Evolutionary conservation across 2,113 vertebrate genomes (phyloP), one percentile per base, ranked within the genome.

Genomic region (Chaenogobius annularis): DNA sequence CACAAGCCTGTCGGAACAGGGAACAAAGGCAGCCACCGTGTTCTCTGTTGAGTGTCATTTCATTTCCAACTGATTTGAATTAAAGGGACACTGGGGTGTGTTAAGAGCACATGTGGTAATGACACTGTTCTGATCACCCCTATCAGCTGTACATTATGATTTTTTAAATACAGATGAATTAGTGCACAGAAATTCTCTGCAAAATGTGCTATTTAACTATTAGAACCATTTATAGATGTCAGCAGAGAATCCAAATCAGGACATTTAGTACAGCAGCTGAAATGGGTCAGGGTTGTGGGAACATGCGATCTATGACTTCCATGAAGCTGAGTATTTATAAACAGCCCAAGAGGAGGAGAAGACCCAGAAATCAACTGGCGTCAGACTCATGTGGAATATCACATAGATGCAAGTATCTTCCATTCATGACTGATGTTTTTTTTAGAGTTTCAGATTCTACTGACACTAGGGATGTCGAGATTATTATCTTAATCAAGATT

Each of bases 281-380:
- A 93, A 83, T 93, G 87, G 92, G 92, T 92, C 91, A 93, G 92
- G 90, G 90, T 91, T 90, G 85, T 92, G 85, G 84, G 85, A 91
- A 90, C 87, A 89, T 82, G 83, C 83, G 85, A 90, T 89, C 79
- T 82, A 83, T 89, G 90, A 88, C 90, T 87, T 86, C 87, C 83
- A 89, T 82, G 74, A 78, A 79, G 82, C 70, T 78, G 89, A 88
- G 86, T 93, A 93, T 93, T 93, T 92, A 91, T 92, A 92, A 91
- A 91, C 83, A 85, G 80, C 84, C 85, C 88, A 82, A 81, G 61
- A 84, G 83, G 85, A 84, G 77, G 70, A 80, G 79, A 69, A 92
- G 90, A 92, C 88, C 85, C 88, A 91, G 86, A 93, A 93, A 92
- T 82, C 77, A 72, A 77, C 80, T 68, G 64, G 77, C 75, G 83